Percentiles rank a stretch among this genome's conserved stretches.
phyloP scores from a whole-genome alignment of 2,888 invertebrate genomes.

The Cerastis leucographa region DNA sequence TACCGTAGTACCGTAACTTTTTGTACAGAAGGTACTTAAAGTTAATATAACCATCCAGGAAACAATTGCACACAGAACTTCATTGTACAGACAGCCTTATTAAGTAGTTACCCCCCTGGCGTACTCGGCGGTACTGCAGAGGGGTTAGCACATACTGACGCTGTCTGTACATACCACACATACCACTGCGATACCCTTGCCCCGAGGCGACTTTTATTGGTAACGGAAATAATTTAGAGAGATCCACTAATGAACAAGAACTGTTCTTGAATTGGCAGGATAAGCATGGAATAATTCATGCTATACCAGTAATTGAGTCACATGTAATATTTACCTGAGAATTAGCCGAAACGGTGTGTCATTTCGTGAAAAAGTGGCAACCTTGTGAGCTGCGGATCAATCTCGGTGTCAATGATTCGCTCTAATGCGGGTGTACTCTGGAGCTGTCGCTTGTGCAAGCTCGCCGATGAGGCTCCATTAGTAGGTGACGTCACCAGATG shows the following conservation, averaged over 20 bases:
- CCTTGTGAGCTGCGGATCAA: conserved; percentile 28
- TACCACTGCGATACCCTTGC: not conserved
- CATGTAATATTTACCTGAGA: not conserved
- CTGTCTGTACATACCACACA: not conserved
- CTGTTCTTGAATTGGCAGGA: not conserved
- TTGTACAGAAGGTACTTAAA: not conserved
- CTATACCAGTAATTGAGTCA: not conserved
- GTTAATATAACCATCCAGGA: conserved; percentile 14
- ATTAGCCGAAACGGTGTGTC: conserved; percentile 6
- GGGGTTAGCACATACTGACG: too few relatives aligned
- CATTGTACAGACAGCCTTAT: too few relatives aligned
- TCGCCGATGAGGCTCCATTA: conserved; percentile 30
- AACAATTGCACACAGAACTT: conserved; percentile 9
- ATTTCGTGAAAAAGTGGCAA: conserved; percentile 25
- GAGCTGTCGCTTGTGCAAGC: conserved; percentile 48
- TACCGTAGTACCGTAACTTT: not conserved
- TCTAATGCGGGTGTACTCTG: conserved; percentile 30
- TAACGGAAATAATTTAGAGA: not conserved
- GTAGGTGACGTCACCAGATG: conserved; percentile 27
- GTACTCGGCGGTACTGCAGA: too few relatives aligned
- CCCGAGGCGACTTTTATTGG: not conserved
- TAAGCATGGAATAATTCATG: not conserved
- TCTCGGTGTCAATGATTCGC: conserved; percentile 31
- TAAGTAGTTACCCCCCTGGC: too few relatives aligned
- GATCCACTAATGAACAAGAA: not conserved